Evolutionary conservation across 1,140 invertebrate species (phyloP).

Genomic region (Streblospio benedicti): DNA sequence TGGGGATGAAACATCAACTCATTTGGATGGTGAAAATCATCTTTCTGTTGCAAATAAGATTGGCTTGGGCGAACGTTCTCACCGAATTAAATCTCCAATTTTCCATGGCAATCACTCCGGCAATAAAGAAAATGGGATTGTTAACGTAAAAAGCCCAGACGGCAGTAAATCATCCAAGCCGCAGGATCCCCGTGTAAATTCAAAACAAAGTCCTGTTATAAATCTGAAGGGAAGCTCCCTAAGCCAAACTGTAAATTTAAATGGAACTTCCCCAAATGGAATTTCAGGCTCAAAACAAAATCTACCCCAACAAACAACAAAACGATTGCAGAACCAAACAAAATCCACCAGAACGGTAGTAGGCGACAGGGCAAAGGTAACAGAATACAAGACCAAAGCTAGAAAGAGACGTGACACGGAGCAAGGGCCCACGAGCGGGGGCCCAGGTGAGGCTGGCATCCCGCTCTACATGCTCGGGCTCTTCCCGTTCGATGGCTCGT

Average conservation of each 20-base stretch:
- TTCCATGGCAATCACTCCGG: too few species aligned
- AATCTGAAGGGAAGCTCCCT: not conserved
- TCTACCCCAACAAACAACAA: not conserved
- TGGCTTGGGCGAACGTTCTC: not conserved
- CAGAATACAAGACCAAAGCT: not conserved
- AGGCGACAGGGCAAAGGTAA: not conserved
- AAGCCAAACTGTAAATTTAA: not conserved
- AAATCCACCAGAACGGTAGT: not conserved
- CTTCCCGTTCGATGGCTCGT: conserved; percentile 9
- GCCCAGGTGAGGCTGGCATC: not conserved
- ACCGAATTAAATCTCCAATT: not conserved
- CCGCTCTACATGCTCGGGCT: conserved; percentile 8
- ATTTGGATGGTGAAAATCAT: not conserved
- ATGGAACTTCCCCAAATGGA: not conserved
- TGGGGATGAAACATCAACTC: not conserved
- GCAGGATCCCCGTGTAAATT: not conserved
- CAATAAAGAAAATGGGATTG: too few species aligned
- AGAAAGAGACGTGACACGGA: not conserved
- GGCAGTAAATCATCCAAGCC: not conserved
- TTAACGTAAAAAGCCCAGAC: not conserved
- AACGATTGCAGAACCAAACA: not conserved
- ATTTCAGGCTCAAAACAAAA: not conserved
- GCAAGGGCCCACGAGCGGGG: not conserved
- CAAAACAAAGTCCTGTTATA: not conserved
- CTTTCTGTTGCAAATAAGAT: not conserved